phyloP scores from a whole-genome alignment of 2,113 vertebrate species.

The Riparia riparia region DNA sequence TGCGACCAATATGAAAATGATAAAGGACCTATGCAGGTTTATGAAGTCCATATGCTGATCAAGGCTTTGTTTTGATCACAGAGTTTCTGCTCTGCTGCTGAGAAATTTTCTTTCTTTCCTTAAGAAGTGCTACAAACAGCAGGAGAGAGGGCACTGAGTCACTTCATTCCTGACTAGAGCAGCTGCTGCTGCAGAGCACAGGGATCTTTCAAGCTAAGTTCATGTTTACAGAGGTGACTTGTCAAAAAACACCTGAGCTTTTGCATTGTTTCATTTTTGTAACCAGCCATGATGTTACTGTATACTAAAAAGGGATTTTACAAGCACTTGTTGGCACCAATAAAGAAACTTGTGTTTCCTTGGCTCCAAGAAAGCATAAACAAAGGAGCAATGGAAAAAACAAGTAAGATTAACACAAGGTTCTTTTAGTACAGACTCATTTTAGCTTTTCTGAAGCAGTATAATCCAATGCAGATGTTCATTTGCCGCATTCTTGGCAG shows the following conservation, averaged over 20 bases:
- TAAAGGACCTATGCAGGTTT: neutral
- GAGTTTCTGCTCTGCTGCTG: neutral
- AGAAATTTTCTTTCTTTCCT: neutral
- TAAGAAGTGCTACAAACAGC: neutral
- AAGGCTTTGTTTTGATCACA: neutral
- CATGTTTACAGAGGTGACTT: neutral
- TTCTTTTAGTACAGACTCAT: conserved; percentile 14
- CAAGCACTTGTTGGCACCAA: neutral
- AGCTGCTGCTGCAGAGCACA: neutral
- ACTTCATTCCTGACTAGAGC: neutral
- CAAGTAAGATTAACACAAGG: conserved; percentile 38
- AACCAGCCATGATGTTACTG: neutral
- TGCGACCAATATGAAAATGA: neutral
- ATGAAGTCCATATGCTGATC: neutral
- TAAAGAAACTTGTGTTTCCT: neutral
- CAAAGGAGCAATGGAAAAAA: conserved; percentile 37
- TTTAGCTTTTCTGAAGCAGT: conserved; percentile 29
- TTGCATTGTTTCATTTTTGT: neutral
- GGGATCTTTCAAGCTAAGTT: neutral
- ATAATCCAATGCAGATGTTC: conserved; percentile 68
- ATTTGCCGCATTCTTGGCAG: conserved; percentile 56
- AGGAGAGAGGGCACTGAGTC: neutral
- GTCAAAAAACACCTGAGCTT: neutral
- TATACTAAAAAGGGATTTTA: neutral
- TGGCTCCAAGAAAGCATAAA: conserved; percentile 12